Evolutionary conservation across 2,797 vertebrate genomes (phyloP), one percentile per base, ranked within the genome.

Genomic region (Rhynchonycteris naso): DNA sequence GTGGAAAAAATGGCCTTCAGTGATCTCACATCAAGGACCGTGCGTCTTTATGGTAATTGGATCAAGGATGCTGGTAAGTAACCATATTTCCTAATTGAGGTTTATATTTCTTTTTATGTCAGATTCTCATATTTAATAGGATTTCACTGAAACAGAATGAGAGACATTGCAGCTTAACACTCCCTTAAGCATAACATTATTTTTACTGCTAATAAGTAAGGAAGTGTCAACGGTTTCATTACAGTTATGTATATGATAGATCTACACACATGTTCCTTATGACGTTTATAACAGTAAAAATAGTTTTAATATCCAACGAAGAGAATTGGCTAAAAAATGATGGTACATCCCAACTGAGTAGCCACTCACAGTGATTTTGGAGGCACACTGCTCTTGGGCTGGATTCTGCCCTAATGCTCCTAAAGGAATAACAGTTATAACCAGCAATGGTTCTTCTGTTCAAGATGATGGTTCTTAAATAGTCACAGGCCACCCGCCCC

Each of bases 61-160:
- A 98, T 99, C 96, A 99, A 99, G 98, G 98, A 98, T 97, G 99
- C 99, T 8, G 99, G 99, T 99, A 97, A 98, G 98, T 98, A 80
- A 95, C 52, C 85, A 83, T 1, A 76, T 80, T 94, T 90, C 56
- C 59, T 88, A 81, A 72, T 28, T 47, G 38, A 84, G 38, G 15
- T 4, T 24, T 16, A 63, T 85, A 38, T 58, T 95, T 93, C 33
- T 56, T 96, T 78, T 90, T 43, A 43, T 76, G 24, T 68, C 50
- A 43, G 1, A 65, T 88, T 89, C 26, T n/a, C 33, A 1, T 85
- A 43, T 78, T 93, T 89, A 95, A 74, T 69, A 82, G 47, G 47
- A 85, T 93, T 93, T 93, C 30, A 80, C 1, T 92, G 50, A 69
- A 95, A 71, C 43, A 83, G 63, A 96, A 65, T 80, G 65, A 86